Base-by-base conservation (phyloP, 2,113 vertebrate genomes). In the Sylvietta virens region DNA sequence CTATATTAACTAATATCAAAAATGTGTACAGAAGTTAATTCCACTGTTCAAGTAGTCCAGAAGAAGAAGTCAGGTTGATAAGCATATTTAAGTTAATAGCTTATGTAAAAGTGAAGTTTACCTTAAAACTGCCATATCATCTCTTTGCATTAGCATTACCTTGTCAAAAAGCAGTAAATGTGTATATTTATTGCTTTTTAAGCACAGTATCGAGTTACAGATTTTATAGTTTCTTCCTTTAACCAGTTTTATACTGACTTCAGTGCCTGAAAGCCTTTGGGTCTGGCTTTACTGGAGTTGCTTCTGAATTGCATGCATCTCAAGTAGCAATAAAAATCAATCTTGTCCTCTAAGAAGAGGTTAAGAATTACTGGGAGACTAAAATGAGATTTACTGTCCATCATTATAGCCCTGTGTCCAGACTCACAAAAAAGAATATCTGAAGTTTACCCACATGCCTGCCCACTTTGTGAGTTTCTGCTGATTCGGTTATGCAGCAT, bases 81-180 rank as follows among this genome's bases (percentile, higher is more conserved):
- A 95, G 54, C 60, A 81, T 86, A 86, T 90, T 56, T 48, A 93
- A 94, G 64, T 92, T 92, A 92, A 92, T 48, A 60, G 80, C 35
- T 91, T 86, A 94, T 78, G 47, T 56, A 94, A 95, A 93, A 93
- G 26, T 47, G 39, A 97, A 94, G 54, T 92, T 95, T 93, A 74
- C 72, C 79, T 92, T 94, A 77, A 96, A 97, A 88, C 23, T 94
- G 81, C 94, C 91, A 77, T 92, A 94, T 93, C 77, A 95, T 90
- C 61, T 84, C 65, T 91, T 81, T 91, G 79, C 84, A 86, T 94
- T 96, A 86, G 17, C 31, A 73, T 78, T 67, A 74, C 65, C 86
- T 95, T 77, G 76, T 86, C 93, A 96, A 87, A 95, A 92, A 88
- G 57, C 57, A 71, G 65, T 76, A 92, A 92, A 88, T 88, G 74